phyloP scores from a whole-genome alignment of 2,113 vertebrate genomes.

The Macroglossus sobrinus region DNA sequence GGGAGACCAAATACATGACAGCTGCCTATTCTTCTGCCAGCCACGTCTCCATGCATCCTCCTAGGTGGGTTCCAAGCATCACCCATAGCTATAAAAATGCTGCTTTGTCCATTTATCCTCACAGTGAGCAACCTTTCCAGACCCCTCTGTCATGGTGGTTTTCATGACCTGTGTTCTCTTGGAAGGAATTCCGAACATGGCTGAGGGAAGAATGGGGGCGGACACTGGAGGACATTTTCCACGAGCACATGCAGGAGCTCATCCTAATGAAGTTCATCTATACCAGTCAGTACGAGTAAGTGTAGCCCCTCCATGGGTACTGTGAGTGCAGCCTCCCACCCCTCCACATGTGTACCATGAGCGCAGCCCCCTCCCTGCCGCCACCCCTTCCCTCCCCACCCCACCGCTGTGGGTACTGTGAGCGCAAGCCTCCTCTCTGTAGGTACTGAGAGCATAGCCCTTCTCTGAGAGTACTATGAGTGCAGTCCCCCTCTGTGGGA shows the following conservation, averaged over 20 bases:
- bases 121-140: background rate
- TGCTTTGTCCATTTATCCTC: background rate
- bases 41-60: rapidly evolving
- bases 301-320: background rate
- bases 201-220: slow-evolving; percentile 97
- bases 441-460: background rate
- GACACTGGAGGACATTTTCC: slow-evolving; percentile 98
- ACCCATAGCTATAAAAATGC: background rate
- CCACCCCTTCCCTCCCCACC: rapidly evolving
- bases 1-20: background rate
- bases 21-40: background rate
- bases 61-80: background rate
- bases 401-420: background rate
- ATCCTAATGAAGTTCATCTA: slow-evolving; percentile 99
- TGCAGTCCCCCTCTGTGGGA: background rate
- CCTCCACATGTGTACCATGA: too few species aligned
- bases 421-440: background rate
- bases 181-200: slow-evolving; percentile 98
- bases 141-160: background rate
- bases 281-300: slow-evolving; percentile 99
- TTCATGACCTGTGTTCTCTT: background rate
- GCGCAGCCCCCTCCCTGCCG: too few species aligned
- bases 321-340: too few species aligned
- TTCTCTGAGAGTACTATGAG: background rate
- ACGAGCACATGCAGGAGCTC: slow-evolving; percentile 99